phyloP scores from a whole-genome alignment of 2,797 vertebrate species.

The Notolabrus celidotus region DNA sequence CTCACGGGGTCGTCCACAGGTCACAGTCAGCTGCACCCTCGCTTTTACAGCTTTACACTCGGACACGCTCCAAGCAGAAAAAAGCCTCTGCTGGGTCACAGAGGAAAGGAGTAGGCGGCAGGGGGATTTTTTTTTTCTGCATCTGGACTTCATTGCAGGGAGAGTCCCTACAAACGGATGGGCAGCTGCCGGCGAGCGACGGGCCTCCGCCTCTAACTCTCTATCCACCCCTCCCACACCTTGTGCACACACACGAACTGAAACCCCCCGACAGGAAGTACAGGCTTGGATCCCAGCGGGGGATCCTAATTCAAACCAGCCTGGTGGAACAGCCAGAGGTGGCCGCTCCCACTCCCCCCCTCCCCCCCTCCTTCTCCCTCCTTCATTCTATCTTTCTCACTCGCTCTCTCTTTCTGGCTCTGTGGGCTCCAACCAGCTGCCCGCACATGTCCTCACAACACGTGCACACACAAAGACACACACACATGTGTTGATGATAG shows the following conservation, averaged over 20 bases:
- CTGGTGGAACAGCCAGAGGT: slow-evolving; percentile 84
- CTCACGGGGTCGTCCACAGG: slow-evolving; percentile 74
- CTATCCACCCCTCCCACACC: slow-evolving; percentile 39
- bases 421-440: slow-evolving; percentile 67
- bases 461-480: slow-evolving; percentile 31
- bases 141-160: slow-evolving; percentile 87
- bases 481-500: slow-evolving; percentile 38
- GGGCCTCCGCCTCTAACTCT: slow-evolving; percentile 36
- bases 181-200: slow-evolving; percentile 75
- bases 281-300: slow-evolving; percentile 87
- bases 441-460: slow-evolving; percentile 71
- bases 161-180: slow-evolving; percentile 82
- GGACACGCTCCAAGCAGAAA: slow-evolving; percentile 53
- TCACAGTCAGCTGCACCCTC: slow-evolving; percentile 72
- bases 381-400: not conserved
- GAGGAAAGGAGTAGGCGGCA: slow-evolving; percentile 64
- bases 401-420: slow-evolving; percentile 53
- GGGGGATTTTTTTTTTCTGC: slow-evolving; percentile 53
- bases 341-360: slow-evolving; percentile 73
- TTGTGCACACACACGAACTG: slow-evolving; percentile 52
- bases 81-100: slow-evolving; percentile 59
- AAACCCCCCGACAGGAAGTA: slow-evolving; percentile 85
- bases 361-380: slow-evolving; percentile 11
- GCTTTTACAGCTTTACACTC: slow-evolving; percentile 71
- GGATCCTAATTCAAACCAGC: slow-evolving; percentile 90